Base-by-base conservation (phyloP, 2,797 vertebrate genomes). In the Gallinago solitaria region DNA sequence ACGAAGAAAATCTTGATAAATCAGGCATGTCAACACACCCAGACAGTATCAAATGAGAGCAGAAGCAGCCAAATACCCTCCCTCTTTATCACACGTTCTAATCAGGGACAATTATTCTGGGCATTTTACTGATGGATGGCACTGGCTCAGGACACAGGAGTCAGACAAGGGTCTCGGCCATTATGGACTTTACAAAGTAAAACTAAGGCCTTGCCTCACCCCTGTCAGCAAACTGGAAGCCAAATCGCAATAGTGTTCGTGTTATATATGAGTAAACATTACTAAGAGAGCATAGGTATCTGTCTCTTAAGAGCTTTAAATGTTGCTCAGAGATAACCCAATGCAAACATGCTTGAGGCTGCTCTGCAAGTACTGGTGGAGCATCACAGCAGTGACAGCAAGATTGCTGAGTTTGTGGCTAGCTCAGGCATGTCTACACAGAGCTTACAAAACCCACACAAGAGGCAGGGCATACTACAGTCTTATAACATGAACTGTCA, bases 1-100 rank as follows among this genome's bases (percentile, higher is more conserved):
- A 63, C 39, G 56, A 83, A 76, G 64, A 79, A 89, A 83, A 94
- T 75, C 76, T 91, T 87, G 73, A 89, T 95, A 95, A 92, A 81
- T 68, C n/a, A 84, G 77, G 86, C 68, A 89, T 70, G 80, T 35
- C 39, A 89, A 81, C 94, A 92, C 85, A 89, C 76, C 82, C 84
- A 83, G 50, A 61, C 45, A 77, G 10, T 51, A 89, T 87, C 84
- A 93, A 82, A 83, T 10, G 12, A 61, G 68, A 91, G 64, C 68
- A 61, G 89, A 87, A 92, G 60, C 56, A 75, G 79, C 73, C 91
- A 94, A 91, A 78, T 5, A 78, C n/a, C 53, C 75, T 71, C 91
- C 82, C 73, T 65, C 41, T 54, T 85, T 87, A 94, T 89, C 35
- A 76, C 41, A 45, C 69, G 39, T 43, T 83, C 30, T 65, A 71